These are phyloP conservation scores for Halcyon senegalensis DNA, from an alignment of 2,113 vertebrate species.

Conservation along the genomic window DNA sequence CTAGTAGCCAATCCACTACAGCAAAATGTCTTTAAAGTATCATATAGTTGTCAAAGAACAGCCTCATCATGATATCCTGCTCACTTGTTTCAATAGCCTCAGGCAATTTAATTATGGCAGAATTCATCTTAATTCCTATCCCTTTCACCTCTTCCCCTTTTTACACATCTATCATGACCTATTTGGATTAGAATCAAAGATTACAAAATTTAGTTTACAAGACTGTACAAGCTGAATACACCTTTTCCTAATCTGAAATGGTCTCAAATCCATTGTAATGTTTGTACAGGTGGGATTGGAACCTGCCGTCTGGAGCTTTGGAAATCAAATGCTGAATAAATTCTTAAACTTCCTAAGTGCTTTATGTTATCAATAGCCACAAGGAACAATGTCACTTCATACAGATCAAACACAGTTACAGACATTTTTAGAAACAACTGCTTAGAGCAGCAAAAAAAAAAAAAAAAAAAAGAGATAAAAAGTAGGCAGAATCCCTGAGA, in stretches of 20 bases:
- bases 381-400: constrained; percentile 50
- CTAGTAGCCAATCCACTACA: neutral
- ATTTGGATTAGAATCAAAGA: constrained; percentile 43
- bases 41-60: constrained; percentile 24
- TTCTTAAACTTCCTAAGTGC: constrained; percentile 59
- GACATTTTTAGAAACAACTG: constrained; percentile 70
- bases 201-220: constrained; percentile 46
- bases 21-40: neutral
- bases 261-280: constrained; percentile 26
- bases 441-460: constrained; percentile 72
- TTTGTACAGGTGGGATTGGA: constrained; percentile 42
- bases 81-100: constrained; percentile 19
- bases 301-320: neutral
- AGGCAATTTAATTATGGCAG: constrained; percentile 44
- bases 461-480: constrained; percentile 8
- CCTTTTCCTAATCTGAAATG: constrained; percentile 26
- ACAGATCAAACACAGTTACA: constrained; percentile 68
- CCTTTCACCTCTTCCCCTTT: neutral
- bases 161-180: neutral
- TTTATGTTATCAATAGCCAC: constrained; percentile 59
- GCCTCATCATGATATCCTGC: constrained; percentile 27
- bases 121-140: constrained; percentile 17
- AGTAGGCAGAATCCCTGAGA: constrained; percentile 66
- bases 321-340: constrained; percentile 34
- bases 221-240: constrained; percentile 40